Evolutionary conservation across 2,888 invertebrate genomes (phyloP).

Genomic region (Ophonus ardosiacus): DNA sequence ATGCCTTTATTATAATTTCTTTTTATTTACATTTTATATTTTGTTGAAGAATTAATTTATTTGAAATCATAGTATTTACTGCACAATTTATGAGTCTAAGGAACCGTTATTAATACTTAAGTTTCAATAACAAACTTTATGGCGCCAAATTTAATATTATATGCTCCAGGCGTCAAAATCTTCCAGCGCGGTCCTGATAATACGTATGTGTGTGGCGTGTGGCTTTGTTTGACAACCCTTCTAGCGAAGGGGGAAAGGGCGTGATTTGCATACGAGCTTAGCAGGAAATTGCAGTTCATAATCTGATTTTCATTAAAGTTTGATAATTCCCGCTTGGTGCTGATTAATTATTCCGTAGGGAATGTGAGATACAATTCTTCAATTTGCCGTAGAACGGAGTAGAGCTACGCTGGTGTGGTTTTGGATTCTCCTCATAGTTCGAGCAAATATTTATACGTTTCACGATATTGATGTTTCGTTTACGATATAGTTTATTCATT

Average conservation of each 20-base stretch:
- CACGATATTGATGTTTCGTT: slow-evolving; percentile 27
- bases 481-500: slow-evolving; percentile 2
- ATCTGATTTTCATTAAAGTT: slow-evolving; percentile 59
- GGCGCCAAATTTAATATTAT: no score
- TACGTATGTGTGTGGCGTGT: not conserved
- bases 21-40: no score
- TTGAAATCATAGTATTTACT: no score
- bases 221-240: slow-evolving; percentile 43
- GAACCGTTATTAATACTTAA: no score
- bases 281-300: slow-evolving; percentile 61
- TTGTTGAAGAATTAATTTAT: no score
- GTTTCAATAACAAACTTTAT: no score
- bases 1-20: no score
- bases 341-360: slow-evolving; percentile 52
- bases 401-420: not conserved
- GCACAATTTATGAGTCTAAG: no score
- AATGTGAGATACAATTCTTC: slow-evolving; percentile 48
- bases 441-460: slow-evolving; percentile 3
- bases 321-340: slow-evolving; percentile 51
- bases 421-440: not conserved
- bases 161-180: no score
- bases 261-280: slow-evolving; percentile 59
- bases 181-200: not conserved
- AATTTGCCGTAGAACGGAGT: not conserved
- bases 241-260: not conserved